A percentile compares a stretch with the other conserved stretches of the same genome.
Evolutionary conservation across 2,113 vertebrate species (phyloP).

Genomic region (Balaeniceps rex): DNA sequence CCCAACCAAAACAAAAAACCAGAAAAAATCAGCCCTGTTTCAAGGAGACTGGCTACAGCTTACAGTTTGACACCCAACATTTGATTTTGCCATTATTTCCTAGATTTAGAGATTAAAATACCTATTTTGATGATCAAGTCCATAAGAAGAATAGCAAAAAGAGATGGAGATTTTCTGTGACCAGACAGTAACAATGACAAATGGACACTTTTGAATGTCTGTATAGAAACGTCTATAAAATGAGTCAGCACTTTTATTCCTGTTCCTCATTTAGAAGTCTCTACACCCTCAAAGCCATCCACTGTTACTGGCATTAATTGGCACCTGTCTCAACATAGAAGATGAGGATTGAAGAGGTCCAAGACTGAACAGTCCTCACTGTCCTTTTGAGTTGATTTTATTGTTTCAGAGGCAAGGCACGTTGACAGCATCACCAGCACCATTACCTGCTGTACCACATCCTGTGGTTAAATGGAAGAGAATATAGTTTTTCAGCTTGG

Average conservation of each 20-base stretch:
- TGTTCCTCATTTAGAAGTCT: neutral
- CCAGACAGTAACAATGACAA: neutral
- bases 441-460: neutral
- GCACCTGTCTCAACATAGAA: neutral
- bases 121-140: neutral
- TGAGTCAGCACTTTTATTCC: neutral
- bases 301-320: neutral
- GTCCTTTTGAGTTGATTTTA: neutral
- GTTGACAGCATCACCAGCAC: neutral
- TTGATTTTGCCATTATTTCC: neutral
- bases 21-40: neutral
- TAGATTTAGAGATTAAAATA: neutral
- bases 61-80: neutral
- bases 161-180: neutral
- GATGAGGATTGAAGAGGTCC: neutral
- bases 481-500: neutral
- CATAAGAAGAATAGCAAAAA: neutral
- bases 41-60: neutral
- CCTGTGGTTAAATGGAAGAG: neutral
- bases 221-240: neutral
- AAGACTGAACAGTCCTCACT: neutral
- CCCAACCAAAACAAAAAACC: neutral
- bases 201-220: neutral
- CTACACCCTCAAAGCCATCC: neutral
- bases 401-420: neutral